These are phyloP conservation scores for Xiphophorus hellerii DNA, from an alignment of 2,113 vertebrate genomes.

Conservation along the genomic window DNA sequence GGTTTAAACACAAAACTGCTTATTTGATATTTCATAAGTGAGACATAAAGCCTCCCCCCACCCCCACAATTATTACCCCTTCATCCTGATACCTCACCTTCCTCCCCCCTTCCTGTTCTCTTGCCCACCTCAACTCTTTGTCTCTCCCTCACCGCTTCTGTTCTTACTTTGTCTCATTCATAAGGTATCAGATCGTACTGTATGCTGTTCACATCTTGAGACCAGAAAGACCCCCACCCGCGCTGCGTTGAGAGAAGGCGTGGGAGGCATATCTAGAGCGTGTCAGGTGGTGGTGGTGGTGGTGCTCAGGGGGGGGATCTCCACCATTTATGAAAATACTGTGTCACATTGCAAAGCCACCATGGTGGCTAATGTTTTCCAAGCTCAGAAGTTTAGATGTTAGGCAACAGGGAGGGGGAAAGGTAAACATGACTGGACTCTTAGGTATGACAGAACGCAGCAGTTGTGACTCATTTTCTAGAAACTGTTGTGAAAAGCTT, in stretches of 20 bases:
- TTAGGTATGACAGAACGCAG: background rate
- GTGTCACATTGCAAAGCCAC: conserved; percentile 25
- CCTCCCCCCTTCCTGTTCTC: conserved; percentile 41
- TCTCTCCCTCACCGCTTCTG: conserved; percentile 19
- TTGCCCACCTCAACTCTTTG: conserved; percentile 21
- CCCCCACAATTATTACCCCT: background rate
- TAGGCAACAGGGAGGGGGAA: conserved; percentile 51
- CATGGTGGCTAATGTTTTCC: conserved; percentile 62
- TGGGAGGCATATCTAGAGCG: conserved; percentile 43
- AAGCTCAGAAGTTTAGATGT: conserved; percentile 48
- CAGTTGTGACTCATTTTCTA: conserved; percentile 37
- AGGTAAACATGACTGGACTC: background rate
- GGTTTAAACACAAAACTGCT: background rate
- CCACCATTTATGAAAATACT: conserved; percentile 46
- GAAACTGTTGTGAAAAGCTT: too few relatives aligned
- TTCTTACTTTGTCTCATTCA: conserved; percentile 34
- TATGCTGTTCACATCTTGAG: conserved; percentile 22
- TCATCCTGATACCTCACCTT: conserved; percentile 5
- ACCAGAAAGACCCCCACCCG: conserved; percentile 69
- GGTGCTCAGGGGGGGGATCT: conserved; percentile 49
- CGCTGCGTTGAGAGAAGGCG: conserved; percentile 12
- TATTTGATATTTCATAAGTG: conserved; percentile 22
- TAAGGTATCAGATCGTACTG: background rate
- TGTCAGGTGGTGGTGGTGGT: background rate
- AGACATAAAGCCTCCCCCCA: background rate